phyloP scores from a whole-genome alignment of 2,797 vertebrate species.

The Poliocrania exsul region DNA sequence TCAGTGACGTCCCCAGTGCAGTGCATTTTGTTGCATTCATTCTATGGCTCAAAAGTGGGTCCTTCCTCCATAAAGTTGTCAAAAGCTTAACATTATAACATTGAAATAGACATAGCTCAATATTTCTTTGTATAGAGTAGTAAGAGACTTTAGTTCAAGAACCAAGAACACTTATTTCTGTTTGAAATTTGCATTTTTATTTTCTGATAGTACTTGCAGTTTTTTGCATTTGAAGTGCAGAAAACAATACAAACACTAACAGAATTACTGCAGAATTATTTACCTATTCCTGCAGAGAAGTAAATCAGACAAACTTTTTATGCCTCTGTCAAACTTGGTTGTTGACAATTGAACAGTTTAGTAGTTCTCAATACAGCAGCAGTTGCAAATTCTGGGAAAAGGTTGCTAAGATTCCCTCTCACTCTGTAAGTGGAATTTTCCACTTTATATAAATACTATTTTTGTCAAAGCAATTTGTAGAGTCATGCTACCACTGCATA shows the following conservation, averaged over 20 bases:
- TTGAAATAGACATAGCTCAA: not conserved
- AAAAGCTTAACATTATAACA: not conserved
- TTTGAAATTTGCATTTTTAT: not conserved
- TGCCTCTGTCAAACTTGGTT: not conserved
- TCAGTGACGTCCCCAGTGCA: not conserved
- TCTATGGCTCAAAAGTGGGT: not conserved
- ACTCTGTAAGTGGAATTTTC: constrained; percentile 5
- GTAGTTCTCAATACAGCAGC: not conserved
- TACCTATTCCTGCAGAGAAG: not conserved
- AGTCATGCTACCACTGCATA: not conserved
- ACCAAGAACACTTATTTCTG: not conserved
- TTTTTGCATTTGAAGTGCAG: not conserved
- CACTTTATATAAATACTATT: constrained; percentile 4
- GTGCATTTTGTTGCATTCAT: accelerated
- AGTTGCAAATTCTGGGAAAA: not conserved
- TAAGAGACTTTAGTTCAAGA: not conserved
- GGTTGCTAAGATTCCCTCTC: not conserved
- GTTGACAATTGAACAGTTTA: not conserved
- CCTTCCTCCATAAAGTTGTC: not conserved
- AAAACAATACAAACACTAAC: not conserved
- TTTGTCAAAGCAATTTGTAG: constrained; percentile 1
- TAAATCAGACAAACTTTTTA: not conserved
- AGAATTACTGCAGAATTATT: not conserved
- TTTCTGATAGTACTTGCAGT: not conserved
- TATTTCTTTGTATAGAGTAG: not conserved